A percentile compares a stretch with the other conserved stretches of the same genome.
These are phyloP conservation scores for Lissocephala sabroskyi DNA, from an alignment of 2,888 invertebrate species.

Conservation along the genomic window DNA sequence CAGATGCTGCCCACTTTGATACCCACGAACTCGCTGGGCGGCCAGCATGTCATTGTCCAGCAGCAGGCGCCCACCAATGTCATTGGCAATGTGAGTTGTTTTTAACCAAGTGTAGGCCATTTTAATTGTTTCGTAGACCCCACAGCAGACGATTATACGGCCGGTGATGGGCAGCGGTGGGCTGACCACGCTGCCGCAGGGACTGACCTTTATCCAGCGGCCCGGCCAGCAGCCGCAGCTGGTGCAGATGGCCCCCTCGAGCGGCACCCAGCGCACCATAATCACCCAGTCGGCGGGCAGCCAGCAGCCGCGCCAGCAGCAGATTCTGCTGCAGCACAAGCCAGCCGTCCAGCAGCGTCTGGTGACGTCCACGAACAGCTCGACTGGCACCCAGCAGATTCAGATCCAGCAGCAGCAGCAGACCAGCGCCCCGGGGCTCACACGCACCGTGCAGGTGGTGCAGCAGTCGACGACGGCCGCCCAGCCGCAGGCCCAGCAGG, in stretches of 20 bases:
- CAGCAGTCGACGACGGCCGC: too few species aligned
- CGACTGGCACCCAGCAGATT: conserved; percentile 42
- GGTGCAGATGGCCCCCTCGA: conserved; percentile 67
- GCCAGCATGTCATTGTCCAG: conserved; percentile 68
- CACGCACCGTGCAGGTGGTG: conserved; percentile 66
- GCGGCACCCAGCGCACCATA: conserved; percentile 69
- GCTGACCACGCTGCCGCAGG: conserved; percentile 69
- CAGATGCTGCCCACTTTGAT: conserved; percentile 70
- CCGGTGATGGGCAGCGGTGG: conserved; percentile 69
- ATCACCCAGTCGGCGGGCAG: conserved; percentile 65
- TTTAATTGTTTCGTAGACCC: conserved; percentile 42
- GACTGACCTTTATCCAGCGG: conserved; percentile 71
- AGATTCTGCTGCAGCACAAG: conserved; percentile 69
- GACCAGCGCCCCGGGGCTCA: conserved; percentile 38
- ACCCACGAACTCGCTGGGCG: conserved; percentile 66
- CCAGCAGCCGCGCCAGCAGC: conserved; percentile 69
- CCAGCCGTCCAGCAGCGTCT: conserved; percentile 62
- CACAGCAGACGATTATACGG: conserved; percentile 71
- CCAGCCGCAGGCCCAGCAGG: conserved; percentile 53
- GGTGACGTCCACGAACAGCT: conserved; percentile 54
- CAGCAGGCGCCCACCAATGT: conserved; percentile 67
- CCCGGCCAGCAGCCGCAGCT: conserved; percentile 72
- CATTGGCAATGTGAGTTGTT: conserved; percentile 65
- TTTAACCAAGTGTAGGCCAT: too few species aligned
- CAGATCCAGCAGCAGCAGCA: conserved; percentile 43